A percentile compares a stretch with the other conserved stretches of the same genome.
Evolutionary conservation across 2,888 invertebrate genomes (phyloP).

Genomic region (Tetanocera ferruginea): DNA sequence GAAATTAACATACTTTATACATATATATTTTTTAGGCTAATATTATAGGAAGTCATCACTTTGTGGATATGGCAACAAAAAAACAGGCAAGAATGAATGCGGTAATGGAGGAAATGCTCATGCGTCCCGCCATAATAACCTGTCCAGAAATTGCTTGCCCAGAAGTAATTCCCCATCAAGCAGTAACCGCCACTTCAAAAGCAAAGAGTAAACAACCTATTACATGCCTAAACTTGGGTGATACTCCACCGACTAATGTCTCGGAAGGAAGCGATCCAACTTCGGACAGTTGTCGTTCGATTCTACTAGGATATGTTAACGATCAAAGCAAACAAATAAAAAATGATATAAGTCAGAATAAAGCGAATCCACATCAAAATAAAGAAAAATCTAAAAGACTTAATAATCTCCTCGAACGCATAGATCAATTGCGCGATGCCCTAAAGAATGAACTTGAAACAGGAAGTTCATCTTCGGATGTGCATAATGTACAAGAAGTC

Average conservation of each 20-base stretch:
- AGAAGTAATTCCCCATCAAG: not conserved
- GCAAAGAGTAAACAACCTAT: slow-evolving; percentile 3
- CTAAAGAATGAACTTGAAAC: slow-evolving; percentile 58
- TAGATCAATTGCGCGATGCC: slow-evolving; percentile 60
- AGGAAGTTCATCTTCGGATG: slow-evolving; percentile 20
- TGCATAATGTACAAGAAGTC: slow-evolving; percentile 53
- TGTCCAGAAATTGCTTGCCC: slow-evolving; percentile 57
- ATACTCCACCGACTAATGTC: slow-evolving; percentile 25
- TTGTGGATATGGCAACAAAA: slow-evolving; percentile 67
- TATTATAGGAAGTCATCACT: slow-evolving; percentile 69
- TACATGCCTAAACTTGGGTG: slow-evolving; percentile 55
- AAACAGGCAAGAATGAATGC: slow-evolving; percentile 72
- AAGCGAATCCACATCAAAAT: slow-evolving; percentile 40
- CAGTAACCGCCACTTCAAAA: not conserved
- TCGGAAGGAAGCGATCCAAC: slow-evolving; percentile 49
- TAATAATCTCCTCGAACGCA: slow-evolving; percentile 57
- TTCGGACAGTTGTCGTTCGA: slow-evolving; percentile 64
- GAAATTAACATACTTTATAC: too few species aligned
- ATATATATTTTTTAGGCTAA: slow-evolving; percentile 56
- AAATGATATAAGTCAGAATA: slow-evolving; percentile 58
- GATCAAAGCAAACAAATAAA: slow-evolving; percentile 63
- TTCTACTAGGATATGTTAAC: slow-evolving; percentile 65
- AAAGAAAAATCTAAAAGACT: slow-evolving; percentile 57
- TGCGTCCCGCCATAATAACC: slow-evolving; percentile 65
- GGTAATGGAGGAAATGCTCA: slow-evolving; percentile 70